Evolutionary conservation across 2,797 vertebrate species (phyloP), one percentile per base, ranked within the genome.

Genomic region (Lutjanus campechanus): DNA sequence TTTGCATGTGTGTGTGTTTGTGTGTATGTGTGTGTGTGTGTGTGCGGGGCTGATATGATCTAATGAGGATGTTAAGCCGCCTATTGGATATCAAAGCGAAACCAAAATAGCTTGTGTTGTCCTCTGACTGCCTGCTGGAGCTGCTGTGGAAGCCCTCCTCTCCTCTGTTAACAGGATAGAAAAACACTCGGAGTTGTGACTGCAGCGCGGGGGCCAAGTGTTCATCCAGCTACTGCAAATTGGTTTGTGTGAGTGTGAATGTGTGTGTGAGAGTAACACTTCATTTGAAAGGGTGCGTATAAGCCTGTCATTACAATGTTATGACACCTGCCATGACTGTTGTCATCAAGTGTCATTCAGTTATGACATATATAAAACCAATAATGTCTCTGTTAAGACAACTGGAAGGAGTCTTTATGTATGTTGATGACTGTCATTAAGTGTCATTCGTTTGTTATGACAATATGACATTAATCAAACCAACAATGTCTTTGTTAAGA

Each of bases 41-140:
- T 40, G 59, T 55, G 51, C 8, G 0, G 3, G 12, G 49, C 82
- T 69, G 91, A 89, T 91, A 85, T 59, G 87, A 92, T 91, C 91
- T 92, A 92, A 92, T 93, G 88, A 91, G 84, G 85, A 82, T 76
- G 89, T 88, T 92, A 93, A 91, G 87, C 91, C 11, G 61, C 68
- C 88, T 84, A 89, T 89, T 91, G 74, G 83, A 89, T 93, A 92
- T 93, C 88, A 91, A 92, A 90, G 89, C 3, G 2, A 83, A 90
- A 87, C 85, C 66, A 47, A 85, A 91, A 92, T 89, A 87, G 87
- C 83, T 78, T 15, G 47, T 86, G 85, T 88, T 90, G 90, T 92
- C 84, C 83, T 90, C 80, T 71, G 77, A 84, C 76, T 85, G 77
- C 63, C 77, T 83, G 85, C 81, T 49, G 76, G 76, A 82, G 81